Base-by-base conservation (phyloP, 2,888 invertebrate species). In the Epinotia bilunana region DNA sequence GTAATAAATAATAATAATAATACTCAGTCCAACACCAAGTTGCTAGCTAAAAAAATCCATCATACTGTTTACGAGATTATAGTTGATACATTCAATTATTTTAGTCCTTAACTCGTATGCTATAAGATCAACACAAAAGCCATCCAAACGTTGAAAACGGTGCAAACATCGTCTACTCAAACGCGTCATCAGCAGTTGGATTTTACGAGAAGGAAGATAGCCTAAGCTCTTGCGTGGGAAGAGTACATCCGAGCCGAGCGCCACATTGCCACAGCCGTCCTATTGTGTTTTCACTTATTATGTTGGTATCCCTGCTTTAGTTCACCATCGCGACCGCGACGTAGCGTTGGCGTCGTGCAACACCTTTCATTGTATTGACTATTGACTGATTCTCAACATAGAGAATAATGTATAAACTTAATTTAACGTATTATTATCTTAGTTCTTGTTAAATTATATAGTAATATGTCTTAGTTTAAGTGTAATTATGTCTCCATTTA, bases 291-390 rank as follows among this genome's bases (percentile, higher is more conserved):
- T 57, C 43, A 72, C 55, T 62, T 72, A 53, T 86, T 83, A 88
- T 83, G 92, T 91, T 94, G 94, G 94, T 83, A 91, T 83, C 83
- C 79, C 85, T 89, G 91, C 78, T 78, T 91, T 93, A 94, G 94
- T 94, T 94, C 91, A 89, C 91, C 91, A 93, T 94, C 93, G 94
- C 93, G 93, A 89, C 94, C 94, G 92, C 93, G 89, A 86, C 91
- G 93, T 80, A 91, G 94, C 93, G 95, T 95, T 95, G 93, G 94
- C 93, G 94, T 95, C 95, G 95, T 95, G 95, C 95, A 95, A 95
- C 95, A 95, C 95, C 95, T 95, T 95, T 95, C 95, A 95, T 95
- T 95, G 95, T 95, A 95, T 95, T 95, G 95, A 95, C 95, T 95
- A 95, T 95, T 95, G 95, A 95, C 95, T 95, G 94, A 95, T 92